Base-by-base conservation (phyloP, 2,797 vertebrate genomes). In the Ctenopoma kingsleyae region DNA sequence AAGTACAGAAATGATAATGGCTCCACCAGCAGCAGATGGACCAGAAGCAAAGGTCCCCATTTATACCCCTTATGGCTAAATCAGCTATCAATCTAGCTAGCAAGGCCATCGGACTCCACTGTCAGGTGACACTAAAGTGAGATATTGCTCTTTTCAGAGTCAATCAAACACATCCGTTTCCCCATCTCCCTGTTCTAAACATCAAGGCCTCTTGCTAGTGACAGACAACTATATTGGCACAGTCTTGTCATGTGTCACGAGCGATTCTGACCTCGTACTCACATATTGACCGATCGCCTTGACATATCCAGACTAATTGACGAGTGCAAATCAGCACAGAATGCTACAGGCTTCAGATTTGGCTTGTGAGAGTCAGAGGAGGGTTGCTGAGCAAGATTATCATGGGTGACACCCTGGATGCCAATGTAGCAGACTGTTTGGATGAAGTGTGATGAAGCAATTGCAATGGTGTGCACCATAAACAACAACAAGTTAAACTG, bases 1-100 rank as follows among this genome's bases (percentile, higher is more conserved):
- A 74, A 77, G 78, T 83, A 79, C 74, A 76, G 78, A 73, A 87
- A 84, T 87, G 84, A 89, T 90, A 89, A 93, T 87, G 82, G 82
- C 89, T 87, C 79, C 49, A 79, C 56, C 74, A 32, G 82, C 54
- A 56, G 79, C 67, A 38, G 60, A 66, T 66, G 78, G 32, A 81
- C 65, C 32, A 11, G 86, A 84, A 82, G 81, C 86, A 90, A 90
- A 89, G 88, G 84, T 87, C 82, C 81, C 73, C 83, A 71, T 90
- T 91, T 92, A 88, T 75, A 89, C 81, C 83, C 80, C 65, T 59
- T 73, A 11, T 52, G 82, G 86, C 83, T 87, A 82, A 90, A 87
- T 85, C 83, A 79, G 86, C 92, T 74, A 94, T 94, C 92, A 93
- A 93, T 95, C 92, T 81, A 43, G 50, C 23, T 4, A 51, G 87